Evolutionary conservation across 2,888 invertebrate species (phyloP).

Genomic region (Bibio marci): DNA sequence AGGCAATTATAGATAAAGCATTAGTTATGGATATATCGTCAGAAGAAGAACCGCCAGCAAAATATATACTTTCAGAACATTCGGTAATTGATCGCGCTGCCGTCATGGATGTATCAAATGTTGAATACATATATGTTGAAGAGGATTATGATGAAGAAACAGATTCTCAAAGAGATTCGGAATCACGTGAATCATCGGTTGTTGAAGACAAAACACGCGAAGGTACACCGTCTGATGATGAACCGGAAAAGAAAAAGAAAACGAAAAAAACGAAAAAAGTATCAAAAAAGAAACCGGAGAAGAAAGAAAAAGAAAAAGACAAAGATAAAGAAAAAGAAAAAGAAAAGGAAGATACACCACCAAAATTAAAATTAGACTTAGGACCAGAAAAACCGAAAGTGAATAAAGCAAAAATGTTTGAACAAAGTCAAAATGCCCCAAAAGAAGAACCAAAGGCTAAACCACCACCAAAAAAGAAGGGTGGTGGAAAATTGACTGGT

Average conservation of each 20-base stretch:
- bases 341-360: conserved; percentile 23
- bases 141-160: conserved; percentile 25
- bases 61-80: conserved; percentile 29
- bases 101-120: conserved; percentile 31
- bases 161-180: conserved; percentile 17
- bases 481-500: conserved; percentile 3
- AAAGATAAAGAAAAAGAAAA: conserved; percentile 24
- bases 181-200: conserved; percentile 13
- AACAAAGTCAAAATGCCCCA: conserved; percentile 22
- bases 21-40: conserved; percentile 29
- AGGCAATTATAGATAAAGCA: conserved; percentile 28
- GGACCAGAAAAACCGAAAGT: conserved; percentile 25
- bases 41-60: conserved; percentile 20
- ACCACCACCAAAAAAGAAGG: conserved; percentile 3
- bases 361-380: conserved; percentile 25
- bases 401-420: conserved; percentile 19
- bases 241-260: conserved; percentile 5
- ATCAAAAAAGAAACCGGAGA: too few relatives aligned
- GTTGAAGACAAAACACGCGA: conserved; percentile 13
- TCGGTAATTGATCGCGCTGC: conserved; percentile 30
- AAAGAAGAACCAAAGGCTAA: conserved; percentile 15
- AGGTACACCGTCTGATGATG: background rate
- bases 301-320: conserved; percentile 15
- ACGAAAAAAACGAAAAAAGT: conserved; percentile 12
- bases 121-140: conserved; percentile 29